phyloP scores from a whole-genome alignment of 2,888 invertebrate genomes.

The Melipona bicolor region DNA sequence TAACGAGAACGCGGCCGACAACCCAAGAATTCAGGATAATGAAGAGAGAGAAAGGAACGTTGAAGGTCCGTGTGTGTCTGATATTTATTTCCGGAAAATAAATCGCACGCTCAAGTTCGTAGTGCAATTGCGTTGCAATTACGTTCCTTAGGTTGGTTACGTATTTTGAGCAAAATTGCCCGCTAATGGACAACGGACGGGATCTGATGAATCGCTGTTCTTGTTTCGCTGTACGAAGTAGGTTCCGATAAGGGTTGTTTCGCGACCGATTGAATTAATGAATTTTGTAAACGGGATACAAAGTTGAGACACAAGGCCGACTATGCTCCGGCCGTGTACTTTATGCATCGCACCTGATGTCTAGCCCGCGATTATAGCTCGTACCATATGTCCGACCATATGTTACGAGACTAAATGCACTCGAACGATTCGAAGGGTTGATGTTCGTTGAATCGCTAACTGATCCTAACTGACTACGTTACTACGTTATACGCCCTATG shows the following conservation, averaged over 20 bases:
- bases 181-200: background rate
- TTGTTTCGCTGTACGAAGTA: background rate
- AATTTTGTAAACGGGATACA: background rate
- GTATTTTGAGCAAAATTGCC: background rate
- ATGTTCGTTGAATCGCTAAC: too few relatives aligned
- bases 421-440: too few relatives aligned
- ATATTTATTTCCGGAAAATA: background rate
- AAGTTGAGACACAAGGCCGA: too few relatives aligned
- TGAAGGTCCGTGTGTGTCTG: background rate
- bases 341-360: too few relatives aligned
- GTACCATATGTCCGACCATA: too few relatives aligned
- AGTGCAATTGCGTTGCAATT: background rate
- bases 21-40: constrained; percentile 27
- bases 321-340: too few relatives aligned
- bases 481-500: too few relatives aligned
- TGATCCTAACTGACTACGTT: too few relatives aligned
- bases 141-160: background rate
- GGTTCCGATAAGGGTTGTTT: background rate
- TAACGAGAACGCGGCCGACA: constrained; percentile 14
- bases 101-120: background rate
- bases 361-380: too few relatives aligned
- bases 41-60: background rate
- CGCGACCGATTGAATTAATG: background rate
- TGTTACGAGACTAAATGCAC: too few relatives aligned
- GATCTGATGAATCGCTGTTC: background rate